Evolutionary conservation across 2,888 invertebrate genomes (phyloP).

Genomic region (Lepidochrysops patricia): DNA sequence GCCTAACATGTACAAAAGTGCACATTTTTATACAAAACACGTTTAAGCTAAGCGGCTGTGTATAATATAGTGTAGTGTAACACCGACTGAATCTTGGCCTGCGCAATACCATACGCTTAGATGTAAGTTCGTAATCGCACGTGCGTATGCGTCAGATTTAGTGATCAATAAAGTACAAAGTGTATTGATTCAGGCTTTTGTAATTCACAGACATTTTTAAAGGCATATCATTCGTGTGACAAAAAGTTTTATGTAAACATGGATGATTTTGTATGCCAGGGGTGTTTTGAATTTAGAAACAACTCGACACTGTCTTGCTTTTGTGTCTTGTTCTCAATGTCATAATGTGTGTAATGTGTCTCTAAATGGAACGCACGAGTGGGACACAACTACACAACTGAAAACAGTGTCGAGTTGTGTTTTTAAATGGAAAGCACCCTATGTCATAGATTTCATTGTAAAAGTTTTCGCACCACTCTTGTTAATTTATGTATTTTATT

Average conservation of each 20-base stretch:
- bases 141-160: constrained; percentile 20
- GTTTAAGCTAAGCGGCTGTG: constrained; percentile 6
- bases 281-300: no score
- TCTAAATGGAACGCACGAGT: no score
- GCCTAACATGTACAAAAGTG: constrained; percentile 6
- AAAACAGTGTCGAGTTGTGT: no score
- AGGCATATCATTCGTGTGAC: not conserved
- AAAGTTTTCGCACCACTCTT: not conserved
- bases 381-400: no score
- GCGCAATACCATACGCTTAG: no score
- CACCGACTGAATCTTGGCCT: no score
- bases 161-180: constrained; percentile 66
- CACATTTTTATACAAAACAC: constrained; percentile 9
- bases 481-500: not conserved
- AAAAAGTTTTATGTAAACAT: not conserved
- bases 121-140: not conserved
- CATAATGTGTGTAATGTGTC: no score
- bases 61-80: constrained; percentile 1
- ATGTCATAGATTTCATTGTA: not conserved
- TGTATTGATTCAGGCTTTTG: not conserved
- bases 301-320: no score
- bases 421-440: no score
- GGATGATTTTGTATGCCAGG: not conserved
- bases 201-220: not conserved
- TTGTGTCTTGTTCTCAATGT: no score